Evolutionary conservation across 2,888 invertebrate species (phyloP), one percentile per base, ranked within the genome.

Genomic region (Plemyria rubiginata): DNA sequence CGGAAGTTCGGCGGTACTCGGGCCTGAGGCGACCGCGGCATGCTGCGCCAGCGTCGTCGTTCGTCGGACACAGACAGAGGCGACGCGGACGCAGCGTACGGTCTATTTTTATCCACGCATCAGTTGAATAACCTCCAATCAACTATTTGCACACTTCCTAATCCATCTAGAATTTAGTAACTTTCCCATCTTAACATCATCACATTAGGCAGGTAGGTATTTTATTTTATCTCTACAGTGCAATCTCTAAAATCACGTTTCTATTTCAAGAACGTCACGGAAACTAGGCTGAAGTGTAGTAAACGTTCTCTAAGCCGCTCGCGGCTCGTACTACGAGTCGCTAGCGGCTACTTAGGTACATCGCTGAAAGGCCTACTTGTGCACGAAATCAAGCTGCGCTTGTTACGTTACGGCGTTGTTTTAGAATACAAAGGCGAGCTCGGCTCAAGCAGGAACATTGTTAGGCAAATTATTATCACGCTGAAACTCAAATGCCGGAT

Each of bases 121-220:
- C 88, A 90, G 92, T 92, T 92, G 91, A 92, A 92, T 92, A 90
- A 92, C 92, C 92, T 91, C 90, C 89, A 92, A 92, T 92, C 90
- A 91, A 88, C 87, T 92, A 91, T 92, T 91, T 85, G 91, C 91
- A 91, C 86, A 15, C 84, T 86, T 86, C 84, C 77, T 77, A 84
- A 80, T 78, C 76, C 80, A 70, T 75, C 80, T 81, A 76, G 77
- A 77, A 74, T 72, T 75, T 66, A 74, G 76, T 74, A 16, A 45
- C 2, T 45, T 45, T 16, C 16, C 9, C 11, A 16, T 16, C 11
- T 2, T 11, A 38, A 38, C 2, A 38, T 2, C 36, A 38, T 38
- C 36, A 9, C 8, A 38, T 38, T 38, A 8, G 2, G n/a, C n/a
- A n/a, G n/a, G n/a, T n/a, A n/a, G n/a, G n/a, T n/a, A n/a, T 38